These are phyloP conservation scores for Butorides virescens DNA, from an alignment of 2,113 vertebrate genomes.

Conservation along the genomic window DNA sequence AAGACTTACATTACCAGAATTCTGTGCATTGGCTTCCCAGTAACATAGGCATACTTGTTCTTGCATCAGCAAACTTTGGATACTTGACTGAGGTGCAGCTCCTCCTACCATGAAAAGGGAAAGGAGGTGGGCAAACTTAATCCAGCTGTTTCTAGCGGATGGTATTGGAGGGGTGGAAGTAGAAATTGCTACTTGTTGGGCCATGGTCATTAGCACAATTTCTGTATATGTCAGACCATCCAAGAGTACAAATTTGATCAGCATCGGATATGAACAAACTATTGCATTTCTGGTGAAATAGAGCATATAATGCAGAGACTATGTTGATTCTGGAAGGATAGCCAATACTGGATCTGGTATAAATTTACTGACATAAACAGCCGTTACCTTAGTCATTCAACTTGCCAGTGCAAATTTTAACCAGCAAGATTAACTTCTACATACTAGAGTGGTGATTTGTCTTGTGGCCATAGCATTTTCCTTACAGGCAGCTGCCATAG, in stretches of 20 bases:
- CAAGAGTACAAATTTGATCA: background rate
- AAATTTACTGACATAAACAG: background rate
- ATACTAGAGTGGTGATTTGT: background rate
- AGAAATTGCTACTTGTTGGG: background rate
- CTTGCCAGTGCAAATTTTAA: background rate
- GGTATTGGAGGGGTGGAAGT: background rate
- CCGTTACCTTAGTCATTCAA: background rate
- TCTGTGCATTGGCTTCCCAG: background rate
- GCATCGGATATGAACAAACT: fast-evolving
- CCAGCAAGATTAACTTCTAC: background rate
- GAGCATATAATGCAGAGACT: background rate
- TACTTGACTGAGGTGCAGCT: background rate
- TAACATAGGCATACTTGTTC: background rate
- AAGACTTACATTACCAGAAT: background rate
- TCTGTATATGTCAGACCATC: background rate
- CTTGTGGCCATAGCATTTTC: background rate
- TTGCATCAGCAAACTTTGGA: background rate
- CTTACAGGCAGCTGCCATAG: background rate
- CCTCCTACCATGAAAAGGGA: background rate
- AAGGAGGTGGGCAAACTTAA: background rate
- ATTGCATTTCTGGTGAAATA: background rate
- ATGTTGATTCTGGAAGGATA: background rate
- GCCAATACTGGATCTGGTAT: background rate
- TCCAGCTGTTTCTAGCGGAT: background rate
- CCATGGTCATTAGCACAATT: background rate